Evolutionary conservation across 2,888 invertebrate species (phyloP).

Genomic region (Spilarctia lutea): DNA sequence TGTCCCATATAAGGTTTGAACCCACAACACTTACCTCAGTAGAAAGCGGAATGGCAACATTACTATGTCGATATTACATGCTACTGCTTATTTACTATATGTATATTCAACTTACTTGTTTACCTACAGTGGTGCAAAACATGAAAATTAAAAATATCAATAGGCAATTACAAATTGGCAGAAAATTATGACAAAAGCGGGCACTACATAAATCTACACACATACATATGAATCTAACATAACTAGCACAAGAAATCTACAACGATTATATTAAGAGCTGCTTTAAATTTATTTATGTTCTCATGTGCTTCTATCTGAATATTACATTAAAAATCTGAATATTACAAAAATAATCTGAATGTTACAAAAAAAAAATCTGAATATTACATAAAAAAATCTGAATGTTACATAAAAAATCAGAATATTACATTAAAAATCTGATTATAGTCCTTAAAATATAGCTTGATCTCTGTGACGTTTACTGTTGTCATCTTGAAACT

Average conservation of each 20-base stretch:
- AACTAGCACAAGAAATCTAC: background rate
- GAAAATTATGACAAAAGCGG: background rate
- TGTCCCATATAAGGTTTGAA: too few relatives aligned
- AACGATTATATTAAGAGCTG: background rate
- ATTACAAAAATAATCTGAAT: background rate
- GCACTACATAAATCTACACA: background rate
- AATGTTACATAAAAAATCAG: too few relatives aligned
- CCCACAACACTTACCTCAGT: too few relatives aligned
- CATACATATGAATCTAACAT: background rate
- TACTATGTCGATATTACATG: background rate
- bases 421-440: background rate
- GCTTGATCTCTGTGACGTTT: too few relatives aligned
- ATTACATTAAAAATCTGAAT: background rate
- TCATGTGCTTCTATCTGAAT: background rate
- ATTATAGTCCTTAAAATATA: background rate
- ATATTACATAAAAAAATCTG: too few relatives aligned
- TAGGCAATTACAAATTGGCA: background rate
- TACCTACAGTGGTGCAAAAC: background rate
- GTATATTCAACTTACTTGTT: background rate
- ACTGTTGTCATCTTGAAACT: too few relatives aligned
- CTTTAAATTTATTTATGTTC: background rate
- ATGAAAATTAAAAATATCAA: background rate
- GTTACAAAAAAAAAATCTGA: too few relatives aligned
- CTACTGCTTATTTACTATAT: background rate
- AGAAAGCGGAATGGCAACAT: too few relatives aligned